Evolutionary conservation across 1,140 invertebrate genomes (phyloP).

Genomic region (Drosophila ficusphila): DNA sequence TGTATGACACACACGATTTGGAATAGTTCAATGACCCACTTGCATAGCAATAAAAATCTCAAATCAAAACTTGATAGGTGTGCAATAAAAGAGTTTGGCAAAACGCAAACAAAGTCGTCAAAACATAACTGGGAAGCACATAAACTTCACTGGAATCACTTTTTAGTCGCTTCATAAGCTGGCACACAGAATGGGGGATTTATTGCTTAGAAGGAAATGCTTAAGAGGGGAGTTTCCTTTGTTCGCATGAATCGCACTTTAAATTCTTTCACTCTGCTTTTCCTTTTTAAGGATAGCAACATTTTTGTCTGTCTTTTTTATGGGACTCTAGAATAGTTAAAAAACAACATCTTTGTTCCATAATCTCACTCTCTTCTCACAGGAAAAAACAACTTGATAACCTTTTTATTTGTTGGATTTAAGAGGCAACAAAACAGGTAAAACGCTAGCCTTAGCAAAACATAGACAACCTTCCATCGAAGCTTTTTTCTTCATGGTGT

Average conservation of each 20-base stretch:
- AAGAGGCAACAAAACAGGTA: constrained; percentile 1
- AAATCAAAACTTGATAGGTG: constrained; percentile 19
- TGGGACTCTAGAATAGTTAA: too few species aligned
- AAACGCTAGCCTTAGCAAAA: neutral
- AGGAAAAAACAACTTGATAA: neutral
- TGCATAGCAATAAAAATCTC: constrained; percentile 11
- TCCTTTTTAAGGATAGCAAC: neutral
- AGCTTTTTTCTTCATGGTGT: neutral
- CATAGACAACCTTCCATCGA: neutral
- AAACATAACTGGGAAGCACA: neutral
- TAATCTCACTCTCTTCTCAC: neutral
- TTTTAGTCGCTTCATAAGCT: neutral
- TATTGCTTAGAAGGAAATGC: neutral
- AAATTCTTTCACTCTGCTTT: neutral
- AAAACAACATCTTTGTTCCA: too few species aligned
- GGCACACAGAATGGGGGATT: neutral
- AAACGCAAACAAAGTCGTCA: constrained; percentile 1
- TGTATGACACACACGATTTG: neutral
- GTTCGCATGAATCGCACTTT: too few species aligned
- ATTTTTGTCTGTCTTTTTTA: neutral
- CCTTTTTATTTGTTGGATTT: neutral
- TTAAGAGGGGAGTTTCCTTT: neutral
- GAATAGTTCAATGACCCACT: constrained; percentile 43
- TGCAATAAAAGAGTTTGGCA: constrained; percentile 36
- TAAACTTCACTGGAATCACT: neutral